phyloP scores from a whole-genome alignment of 2,888 invertebrate genomes.

The Andricus curvator region DNA sequence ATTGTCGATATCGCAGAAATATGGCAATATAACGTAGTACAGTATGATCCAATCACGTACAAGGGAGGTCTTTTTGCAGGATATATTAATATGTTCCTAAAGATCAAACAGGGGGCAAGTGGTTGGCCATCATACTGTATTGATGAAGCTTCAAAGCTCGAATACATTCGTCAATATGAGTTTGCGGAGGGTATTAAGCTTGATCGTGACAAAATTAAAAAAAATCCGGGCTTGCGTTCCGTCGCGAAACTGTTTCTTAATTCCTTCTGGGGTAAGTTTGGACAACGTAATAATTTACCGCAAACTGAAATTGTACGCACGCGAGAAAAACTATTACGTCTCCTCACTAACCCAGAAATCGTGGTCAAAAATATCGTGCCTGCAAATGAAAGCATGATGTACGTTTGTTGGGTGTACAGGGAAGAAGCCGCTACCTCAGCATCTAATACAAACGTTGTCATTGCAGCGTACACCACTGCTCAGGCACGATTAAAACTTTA shows the following conservation, averaged over 20 bases:
- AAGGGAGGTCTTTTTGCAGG: slow-evolving; percentile 47
- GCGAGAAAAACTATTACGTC: slow-evolving; percentile 10
- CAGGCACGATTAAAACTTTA: slow-evolving; percentile 61
- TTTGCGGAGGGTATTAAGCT: slow-evolving; percentile 26
- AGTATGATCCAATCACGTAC: slow-evolving; percentile 56
- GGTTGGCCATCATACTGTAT: slow-evolving; percentile 44
- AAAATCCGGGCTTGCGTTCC: slow-evolving; percentile 46
- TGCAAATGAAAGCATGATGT: slow-evolving; percentile 29
- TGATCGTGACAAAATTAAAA: slow-evolving; percentile 31
- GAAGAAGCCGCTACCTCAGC: not conserved
- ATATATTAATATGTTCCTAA: slow-evolving; percentile 49
- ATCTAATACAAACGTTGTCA: slow-evolving; percentile 26
- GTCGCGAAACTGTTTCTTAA: slow-evolving; percentile 43
- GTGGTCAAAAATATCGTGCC: not conserved
- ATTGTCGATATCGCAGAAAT: slow-evolving; percentile 68
- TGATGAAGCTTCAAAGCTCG: slow-evolving; percentile 28
- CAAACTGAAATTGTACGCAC: slow-evolving; percentile 13
- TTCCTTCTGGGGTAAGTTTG: slow-evolving; percentile 49
- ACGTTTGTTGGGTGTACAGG: slow-evolving; percentile 21
- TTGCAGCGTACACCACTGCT: slow-evolving; percentile 46
- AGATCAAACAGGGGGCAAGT: slow-evolving; percentile 46
- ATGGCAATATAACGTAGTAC: slow-evolving; percentile 66
- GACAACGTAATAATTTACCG: slow-evolving; percentile 30
- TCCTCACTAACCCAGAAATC: no score
- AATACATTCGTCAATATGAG: slow-evolving; percentile 37